phyloP scores from a whole-genome alignment of 2,888 invertebrate genomes.

The Leucophora obtusa region DNA sequence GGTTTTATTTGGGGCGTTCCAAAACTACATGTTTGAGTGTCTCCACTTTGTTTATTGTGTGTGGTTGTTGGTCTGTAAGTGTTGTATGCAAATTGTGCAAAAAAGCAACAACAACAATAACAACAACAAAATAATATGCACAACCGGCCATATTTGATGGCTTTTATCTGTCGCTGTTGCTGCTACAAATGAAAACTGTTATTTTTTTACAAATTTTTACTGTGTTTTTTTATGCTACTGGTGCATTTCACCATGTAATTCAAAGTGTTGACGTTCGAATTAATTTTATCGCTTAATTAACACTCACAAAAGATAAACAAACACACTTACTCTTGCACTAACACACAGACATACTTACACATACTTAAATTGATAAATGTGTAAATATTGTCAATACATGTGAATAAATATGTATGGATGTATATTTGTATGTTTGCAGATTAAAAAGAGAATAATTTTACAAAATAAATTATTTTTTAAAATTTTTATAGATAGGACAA shows the following conservation, averaged over 20 bases:
- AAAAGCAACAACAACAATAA: neutral
- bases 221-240: slow-evolving; percentile 32
- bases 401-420: neutral
- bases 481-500: slow-evolving; percentile 11
- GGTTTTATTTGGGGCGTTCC: slow-evolving; percentile 60
- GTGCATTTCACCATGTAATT: slow-evolving; percentile 65
- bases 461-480: slow-evolving; percentile 51
- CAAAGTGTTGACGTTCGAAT: slow-evolving; percentile 78
- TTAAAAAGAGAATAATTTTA: slow-evolving; percentile 58
- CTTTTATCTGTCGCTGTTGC: slow-evolving; percentile 54
- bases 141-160: slow-evolving; percentile 60
- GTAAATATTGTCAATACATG: slow-evolving; percentile 14
- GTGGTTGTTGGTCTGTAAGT: slow-evolving; percentile 7
- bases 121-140: neutral
- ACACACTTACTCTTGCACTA: neutral
- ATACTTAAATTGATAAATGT: slow-evolving; percentile 42
- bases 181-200: slow-evolving; percentile 15
- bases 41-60: slow-evolving; percentile 6
- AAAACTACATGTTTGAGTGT: slow-evolving; percentile 9
- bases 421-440: neutral
- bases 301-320: slow-evolving; percentile 64
- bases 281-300: slow-evolving; percentile 79
- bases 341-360: neutral
- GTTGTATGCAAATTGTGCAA: slow-evolving; percentile 52
- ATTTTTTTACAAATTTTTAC: slow-evolving; percentile 22